Conservation (phyloP, 2,797 vertebrate genomes). For the Podargus strigoides region DNA sequence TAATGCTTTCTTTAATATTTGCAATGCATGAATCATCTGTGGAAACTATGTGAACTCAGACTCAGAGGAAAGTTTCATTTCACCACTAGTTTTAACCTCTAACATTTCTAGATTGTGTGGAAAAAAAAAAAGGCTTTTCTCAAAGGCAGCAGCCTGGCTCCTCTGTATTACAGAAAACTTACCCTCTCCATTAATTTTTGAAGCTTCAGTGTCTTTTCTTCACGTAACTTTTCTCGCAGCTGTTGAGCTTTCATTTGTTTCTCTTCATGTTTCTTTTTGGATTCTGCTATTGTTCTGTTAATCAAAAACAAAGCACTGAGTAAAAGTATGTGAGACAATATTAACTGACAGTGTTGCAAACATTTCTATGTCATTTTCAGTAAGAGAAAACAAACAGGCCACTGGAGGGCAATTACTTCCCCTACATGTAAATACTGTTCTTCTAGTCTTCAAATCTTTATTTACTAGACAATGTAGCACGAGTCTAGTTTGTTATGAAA, state of each 20-base stretch:
- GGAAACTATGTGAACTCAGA: not conserved
- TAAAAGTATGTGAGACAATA: not conserved
- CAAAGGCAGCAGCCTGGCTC: not conserved
- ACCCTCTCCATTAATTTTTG: constrained; percentile 97
- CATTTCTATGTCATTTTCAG: not conserved
- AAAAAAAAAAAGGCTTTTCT: not conserved
- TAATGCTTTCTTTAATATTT: not conserved
- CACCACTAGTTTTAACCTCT: not conserved
- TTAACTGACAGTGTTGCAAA: not conserved
- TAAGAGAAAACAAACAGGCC: not conserved
- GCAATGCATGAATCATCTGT: not conserved
- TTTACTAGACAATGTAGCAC: not conserved
- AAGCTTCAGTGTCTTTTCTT: constrained; percentile 95
- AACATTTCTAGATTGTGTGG: not conserved
- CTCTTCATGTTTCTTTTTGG: constrained; percentile 98
- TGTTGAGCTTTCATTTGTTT: constrained; percentile 99
- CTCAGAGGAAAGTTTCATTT: not conserved
- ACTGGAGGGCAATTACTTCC: not conserved
- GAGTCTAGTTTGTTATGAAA: not conserved
- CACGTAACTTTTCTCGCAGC: constrained; percentile 92
- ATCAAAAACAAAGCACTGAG: constrained; percentile 56
- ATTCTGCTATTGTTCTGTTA: constrained; percentile 96
- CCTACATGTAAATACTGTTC: not conserved
- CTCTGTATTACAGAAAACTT: constrained; percentile 53
- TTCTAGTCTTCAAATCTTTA: not conserved